phyloP scores from a whole-genome alignment of 2,888 invertebrate species.

The Clusia tigrina region DNA sequence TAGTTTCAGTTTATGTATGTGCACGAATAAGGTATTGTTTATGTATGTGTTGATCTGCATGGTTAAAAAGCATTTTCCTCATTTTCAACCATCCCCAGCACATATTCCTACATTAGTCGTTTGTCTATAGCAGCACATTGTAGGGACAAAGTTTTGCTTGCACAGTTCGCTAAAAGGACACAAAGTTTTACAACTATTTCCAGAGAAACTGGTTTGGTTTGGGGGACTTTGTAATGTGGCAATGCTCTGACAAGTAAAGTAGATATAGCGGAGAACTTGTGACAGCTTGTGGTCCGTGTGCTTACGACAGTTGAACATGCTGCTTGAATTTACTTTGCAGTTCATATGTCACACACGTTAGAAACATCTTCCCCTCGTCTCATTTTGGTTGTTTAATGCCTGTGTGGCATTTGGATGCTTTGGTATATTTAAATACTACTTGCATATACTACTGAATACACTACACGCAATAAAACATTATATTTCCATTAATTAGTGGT shows the following conservation, averaged over 20 bases:
- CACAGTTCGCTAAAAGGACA: slow-evolving; percentile 26
- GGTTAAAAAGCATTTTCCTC: slow-evolving; percentile 52
- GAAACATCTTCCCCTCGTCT: not conserved
- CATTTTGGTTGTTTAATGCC: not conserved
- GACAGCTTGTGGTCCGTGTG: slow-evolving; percentile 60
- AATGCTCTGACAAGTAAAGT: slow-evolving; percentile 31
- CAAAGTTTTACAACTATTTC: slow-evolving; percentile 25
- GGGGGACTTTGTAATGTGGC: slow-evolving; percentile 5
- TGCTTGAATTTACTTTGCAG: slow-evolving; percentile 38
- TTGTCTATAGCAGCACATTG: slow-evolving; percentile 1
- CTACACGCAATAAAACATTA: not conserved
- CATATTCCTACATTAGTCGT: slow-evolving; percentile 5
- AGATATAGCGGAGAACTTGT: slow-evolving; percentile 40
- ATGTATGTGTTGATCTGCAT: slow-evolving; percentile 20
- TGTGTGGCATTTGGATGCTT: not conserved
- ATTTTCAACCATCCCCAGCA: slow-evolving; percentile 38
- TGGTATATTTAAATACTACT: not conserved
- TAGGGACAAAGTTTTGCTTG: slow-evolving; percentile 21
- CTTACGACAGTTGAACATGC: slow-evolving; percentile 54
- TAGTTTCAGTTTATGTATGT: slow-evolving; percentile 27
- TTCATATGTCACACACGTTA: slow-evolving; percentile 29
- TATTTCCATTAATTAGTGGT: too few species aligned
- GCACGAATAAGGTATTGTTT: not conserved
- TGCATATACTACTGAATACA: not conserved
- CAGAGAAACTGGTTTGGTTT: not conserved